Percentiles rank a stretch among this genome's conserved stretches.
Evolutionary conservation across 2,888 invertebrate species (phyloP).

Genomic region (Bursaphelenchus okinawaensis): DNA sequence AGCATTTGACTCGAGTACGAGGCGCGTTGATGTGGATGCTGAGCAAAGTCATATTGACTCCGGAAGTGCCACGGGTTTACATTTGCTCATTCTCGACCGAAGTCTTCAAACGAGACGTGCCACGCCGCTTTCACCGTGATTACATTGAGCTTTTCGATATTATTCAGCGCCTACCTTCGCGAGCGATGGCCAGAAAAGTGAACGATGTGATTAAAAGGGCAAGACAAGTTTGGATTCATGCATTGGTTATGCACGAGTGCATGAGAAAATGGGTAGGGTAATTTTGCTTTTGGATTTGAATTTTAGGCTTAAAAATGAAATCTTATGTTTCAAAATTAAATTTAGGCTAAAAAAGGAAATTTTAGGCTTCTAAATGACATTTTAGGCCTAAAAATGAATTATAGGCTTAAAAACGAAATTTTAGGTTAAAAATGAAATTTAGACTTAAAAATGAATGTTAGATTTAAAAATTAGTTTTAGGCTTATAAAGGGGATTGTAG

Average conservation of each 20-base stretch:
- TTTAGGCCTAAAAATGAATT: too few relatives aligned
- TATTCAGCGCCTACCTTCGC: constrained; percentile 7
- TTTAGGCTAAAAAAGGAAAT: too few relatives aligned
- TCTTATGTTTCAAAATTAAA: too few relatives aligned
- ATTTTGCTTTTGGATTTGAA: too few relatives aligned
- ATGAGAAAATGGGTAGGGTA: not conserved
- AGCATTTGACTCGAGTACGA: constrained; percentile 21
- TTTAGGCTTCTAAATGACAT: too few relatives aligned
- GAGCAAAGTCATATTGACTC: constrained; percentile 17
- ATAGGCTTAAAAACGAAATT: too few relatives aligned
- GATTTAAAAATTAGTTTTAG: too few relatives aligned
- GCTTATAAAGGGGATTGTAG: too few relatives aligned
- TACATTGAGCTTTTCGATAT: not conserved
- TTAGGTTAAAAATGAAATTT: too few relatives aligned
- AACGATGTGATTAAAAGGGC: constrained; percentile 25
- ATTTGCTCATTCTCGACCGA: constrained; percentile 22
- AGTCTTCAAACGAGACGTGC: constrained; percentile 3
- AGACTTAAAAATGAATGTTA: too few relatives aligned
- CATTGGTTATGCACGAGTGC: constrained; percentile 12
- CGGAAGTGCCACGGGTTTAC: constrained; percentile 26
- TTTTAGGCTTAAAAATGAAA: too few relatives aligned
- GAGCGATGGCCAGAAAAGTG: constrained; percentile 4
- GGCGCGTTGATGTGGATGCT: constrained; percentile 30
- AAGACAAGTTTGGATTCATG: constrained; percentile 11
- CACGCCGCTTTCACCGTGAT: constrained; percentile 4